Conservation (phyloP, 2,113 vertebrate species). For the Crypturellus undulatus region DNA sequence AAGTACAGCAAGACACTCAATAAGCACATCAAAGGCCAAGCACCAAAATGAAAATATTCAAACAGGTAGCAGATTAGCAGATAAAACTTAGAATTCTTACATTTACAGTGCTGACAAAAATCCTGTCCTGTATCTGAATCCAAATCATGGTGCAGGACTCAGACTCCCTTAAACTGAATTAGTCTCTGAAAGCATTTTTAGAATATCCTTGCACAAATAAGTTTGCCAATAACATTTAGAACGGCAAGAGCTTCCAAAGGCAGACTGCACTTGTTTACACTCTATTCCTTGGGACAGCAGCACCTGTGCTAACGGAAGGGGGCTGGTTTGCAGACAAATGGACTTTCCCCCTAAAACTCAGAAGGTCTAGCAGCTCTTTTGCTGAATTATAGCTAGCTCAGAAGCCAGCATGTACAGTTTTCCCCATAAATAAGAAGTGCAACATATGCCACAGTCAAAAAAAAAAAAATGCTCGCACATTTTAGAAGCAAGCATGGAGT, state of each 20-base stretch:
- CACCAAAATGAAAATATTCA: not conserved
- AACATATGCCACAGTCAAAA: not conserved
- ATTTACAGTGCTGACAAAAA: not conserved
- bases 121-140: not conserved
- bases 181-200: not conserved
- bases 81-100: not conserved
- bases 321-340: not conserved
- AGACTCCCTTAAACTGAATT: not conserved
- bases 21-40: rapidly evolving
- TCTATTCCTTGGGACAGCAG: not conserved
- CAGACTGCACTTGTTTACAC: not conserved
- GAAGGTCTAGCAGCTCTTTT: not conserved
- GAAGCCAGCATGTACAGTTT: not conserved
- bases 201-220: not conserved
- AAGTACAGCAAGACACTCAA: rapidly evolving
- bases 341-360: not conserved
- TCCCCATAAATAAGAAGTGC: slow-evolving; percentile 38
- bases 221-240: not conserved
- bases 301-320: not conserved
- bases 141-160: not conserved
- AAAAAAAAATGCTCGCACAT: slow-evolving; percentile 1
- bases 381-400: not conserved
- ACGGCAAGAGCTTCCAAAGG: not conserved
- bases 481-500: not conserved
- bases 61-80: not conserved